These are phyloP conservation scores for Shinisaurus crocodilurus DNA, from an alignment of 2,113 vertebrate genomes.

Conservation along the genomic window DNA sequence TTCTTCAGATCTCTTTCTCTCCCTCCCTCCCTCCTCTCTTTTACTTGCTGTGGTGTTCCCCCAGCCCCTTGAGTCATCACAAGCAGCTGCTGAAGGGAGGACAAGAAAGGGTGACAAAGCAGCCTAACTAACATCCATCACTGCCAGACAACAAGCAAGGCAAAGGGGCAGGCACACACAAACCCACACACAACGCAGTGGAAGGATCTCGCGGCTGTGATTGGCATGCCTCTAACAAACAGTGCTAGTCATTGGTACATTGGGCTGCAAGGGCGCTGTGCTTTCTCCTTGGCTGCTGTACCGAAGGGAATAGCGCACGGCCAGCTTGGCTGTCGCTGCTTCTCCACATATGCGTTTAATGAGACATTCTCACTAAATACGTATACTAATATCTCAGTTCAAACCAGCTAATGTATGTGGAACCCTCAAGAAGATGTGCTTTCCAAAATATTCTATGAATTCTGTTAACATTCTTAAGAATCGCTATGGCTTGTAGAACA, in stretches of 20 bases:
- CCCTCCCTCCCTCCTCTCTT: neutral
- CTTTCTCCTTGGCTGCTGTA: neutral
- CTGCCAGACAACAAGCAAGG: neutral
- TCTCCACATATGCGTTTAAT: neutral
- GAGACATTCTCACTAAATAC: neutral
- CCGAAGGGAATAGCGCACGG: neutral
- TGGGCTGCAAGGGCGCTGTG: neutral
- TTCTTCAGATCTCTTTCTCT: neutral
- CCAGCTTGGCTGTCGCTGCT: neutral
- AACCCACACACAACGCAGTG: neutral
- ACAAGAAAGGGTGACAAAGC: neutral
- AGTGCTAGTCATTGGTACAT: neutral
- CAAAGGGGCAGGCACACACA: neutral
- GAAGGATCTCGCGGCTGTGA: neutral
- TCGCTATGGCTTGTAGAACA: no score
- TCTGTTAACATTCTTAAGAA: no score
- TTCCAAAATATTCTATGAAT: no score
- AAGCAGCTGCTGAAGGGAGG: neutral
- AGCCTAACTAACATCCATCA: neutral
- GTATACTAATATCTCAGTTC: neutral
- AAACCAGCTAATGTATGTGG: no score
- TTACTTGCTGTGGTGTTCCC: neutral
- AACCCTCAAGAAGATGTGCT: no score
- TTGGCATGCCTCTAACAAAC: neutral
- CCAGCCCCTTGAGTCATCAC: neutral